Base-by-base conservation (phyloP, 2,888 invertebrate genomes). In the Lysandra bellargus region DNA sequence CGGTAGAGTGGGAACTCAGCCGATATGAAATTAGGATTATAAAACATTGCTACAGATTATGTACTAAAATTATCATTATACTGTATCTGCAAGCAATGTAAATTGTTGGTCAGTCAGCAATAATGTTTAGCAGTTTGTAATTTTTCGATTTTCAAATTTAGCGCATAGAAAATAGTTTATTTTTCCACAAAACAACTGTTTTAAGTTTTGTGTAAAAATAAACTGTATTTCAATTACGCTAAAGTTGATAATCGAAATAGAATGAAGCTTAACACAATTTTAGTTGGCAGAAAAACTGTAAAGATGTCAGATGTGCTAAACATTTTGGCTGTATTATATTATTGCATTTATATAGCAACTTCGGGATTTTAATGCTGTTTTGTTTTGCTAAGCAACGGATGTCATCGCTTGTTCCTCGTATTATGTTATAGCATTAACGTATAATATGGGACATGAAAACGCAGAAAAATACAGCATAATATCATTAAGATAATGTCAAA, bases 311-410 rank as follows among this genome's bases (percentile, higher is more conserved):
- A 30, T 7, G 69, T 78, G 49, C 6, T 30, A 17, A 49, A 69
- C 23, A 33, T 33, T 33, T 37, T 1, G 33, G 33, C 33, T 85
- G 85, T 87, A 84, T 85, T 84, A 84, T 85, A 90, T 85, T 88
- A 88, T 89, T 91, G 92, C 92, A 93, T 93, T 93, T 93, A 93
- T 89, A 89, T 87, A 87, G 88, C 90, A 88, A 89, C 87, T 88
- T 84, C 85, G 87, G 85, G 86, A 85, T 88, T 88, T 85, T 83
- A 86, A 82, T 82, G 84, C 84, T 85, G 85, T 83, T 81, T 83
- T 81, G 83, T 83, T 82, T 83, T 84, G 83, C 83, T 84, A 84
- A 83, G 83, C 83, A 83, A 81, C 78, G 83, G 82, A 82, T 80
- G 82, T 84, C 83, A 83, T 82, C 83, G 85, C 85, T 84, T 86